Base-by-base conservation (phyloP, 92 coral and sea anemone species). In the Siderastrea radians region DNA sequence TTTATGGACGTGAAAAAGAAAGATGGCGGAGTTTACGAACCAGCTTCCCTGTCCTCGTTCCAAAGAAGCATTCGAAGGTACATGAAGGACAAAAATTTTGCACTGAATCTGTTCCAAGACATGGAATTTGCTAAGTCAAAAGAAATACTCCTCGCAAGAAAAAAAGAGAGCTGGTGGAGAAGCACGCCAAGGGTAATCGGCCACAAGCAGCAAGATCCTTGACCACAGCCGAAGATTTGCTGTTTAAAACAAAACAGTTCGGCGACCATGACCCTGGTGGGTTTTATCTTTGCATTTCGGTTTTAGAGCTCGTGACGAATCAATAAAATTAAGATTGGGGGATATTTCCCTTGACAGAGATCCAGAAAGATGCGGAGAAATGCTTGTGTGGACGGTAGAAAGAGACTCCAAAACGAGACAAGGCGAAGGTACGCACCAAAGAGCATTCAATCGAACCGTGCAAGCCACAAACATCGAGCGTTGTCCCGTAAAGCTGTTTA, bases 241-340 rank as follows among this genome's bases (percentile, higher is more conserved):
- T 84, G 78, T 82, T 82, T 51, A 1, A 54, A 17, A 64, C 75
- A 59, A 55, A 55, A 0, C 50, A 51, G 51, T 82, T 82, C 55
- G 90, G 90, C 16, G 90, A 86, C 70, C 11, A 6, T 14, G 60
- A 55, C 60, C 60, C 60, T 79, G 77, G 90, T 86, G 90, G 87
- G 48, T 90, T 82, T 72, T 87, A 65, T 83, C 77, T 76, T 4
- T 45, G 61, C 78, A 59, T 79, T 86, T 86, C 75, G 91, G 91
- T 2, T 91, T 91, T 78, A 78, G 85, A 3, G 94, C 86, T 44
- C 53, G 91, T 12, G 88, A 91, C 7, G 94, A 86, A 77, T 81
- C 84, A 19, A 53, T 91, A 7, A 72, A 82, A 68, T 58, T 91
- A 13, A 54, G 73, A 44, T 79, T 49, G 90, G 89, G 84, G 62